Percentiles rank a stretch among this genome's conserved stretches.
These are phyloP conservation scores for Erethizon dorsatum DNA, from an alignment of 2,797 vertebrate genomes.

Conservation along the genomic window DNA sequence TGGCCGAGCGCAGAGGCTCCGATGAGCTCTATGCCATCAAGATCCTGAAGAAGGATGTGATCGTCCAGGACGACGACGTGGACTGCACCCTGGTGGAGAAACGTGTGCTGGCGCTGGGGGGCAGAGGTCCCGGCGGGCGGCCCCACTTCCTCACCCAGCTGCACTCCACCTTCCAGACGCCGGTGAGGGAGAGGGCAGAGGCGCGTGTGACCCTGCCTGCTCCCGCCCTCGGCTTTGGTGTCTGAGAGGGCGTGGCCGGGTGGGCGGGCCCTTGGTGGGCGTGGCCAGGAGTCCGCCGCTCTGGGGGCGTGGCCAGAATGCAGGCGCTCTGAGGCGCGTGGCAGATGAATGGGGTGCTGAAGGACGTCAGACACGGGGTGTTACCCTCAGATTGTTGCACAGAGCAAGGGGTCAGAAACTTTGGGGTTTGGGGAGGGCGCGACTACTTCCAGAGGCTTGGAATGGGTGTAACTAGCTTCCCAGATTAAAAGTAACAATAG, in stretches of 20 bases:
- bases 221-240: neutral
- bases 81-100: constrained; percentile 97
- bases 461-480: neutral
- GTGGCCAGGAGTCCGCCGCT: neutral
- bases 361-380: neutral
- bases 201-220: neutral
- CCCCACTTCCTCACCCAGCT: constrained; percentile 96
- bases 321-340: neutral
- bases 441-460: neutral
- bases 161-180: constrained; percentile 95
- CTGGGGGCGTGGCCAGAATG: neutral
- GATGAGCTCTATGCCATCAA: constrained; percentile 95
- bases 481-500: too few relatives aligned
- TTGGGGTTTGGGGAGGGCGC: neutral
- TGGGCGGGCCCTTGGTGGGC: rapidly evolving
- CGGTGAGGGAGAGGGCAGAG: constrained; percentile 87
- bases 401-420: neutral
- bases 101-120: constrained; percentile 92
- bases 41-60: constrained; percentile 96
- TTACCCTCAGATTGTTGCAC: neutral
- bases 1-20: constrained; percentile 94
- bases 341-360: too few relatives aligned
- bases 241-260: too few relatives aligned
- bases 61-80: constrained; percentile 96
- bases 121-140: constrained; percentile 89